These are phyloP conservation scores for Fulmarus glacialis DNA, from an alignment of 2,113 vertebrate genomes.

Conservation along the genomic window DNA sequence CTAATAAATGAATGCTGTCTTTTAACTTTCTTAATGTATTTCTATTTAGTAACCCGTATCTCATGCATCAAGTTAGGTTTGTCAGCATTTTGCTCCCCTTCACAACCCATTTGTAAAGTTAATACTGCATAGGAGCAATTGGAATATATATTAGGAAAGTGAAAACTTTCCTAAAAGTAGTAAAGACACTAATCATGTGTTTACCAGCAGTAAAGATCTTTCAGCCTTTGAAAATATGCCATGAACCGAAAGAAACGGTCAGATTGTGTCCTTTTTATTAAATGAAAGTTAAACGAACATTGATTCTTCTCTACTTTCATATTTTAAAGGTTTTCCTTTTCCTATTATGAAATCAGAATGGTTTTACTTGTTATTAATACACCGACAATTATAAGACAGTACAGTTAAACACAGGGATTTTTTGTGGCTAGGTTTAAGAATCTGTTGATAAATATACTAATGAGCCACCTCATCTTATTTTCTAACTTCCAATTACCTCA, in stretches of 20 bases:
- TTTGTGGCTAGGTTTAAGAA: not conserved
- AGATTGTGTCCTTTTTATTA: not conserved
- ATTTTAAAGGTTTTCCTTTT: not conserved
- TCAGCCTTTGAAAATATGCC: not conserved
- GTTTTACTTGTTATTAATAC: not conserved
- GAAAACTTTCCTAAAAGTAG: not conserved
- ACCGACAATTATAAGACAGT: not conserved
- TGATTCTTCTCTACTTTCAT: not conserved
- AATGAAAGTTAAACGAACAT: not conserved
- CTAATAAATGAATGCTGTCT: not conserved
- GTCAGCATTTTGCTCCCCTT: not conserved
- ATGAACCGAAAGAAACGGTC: not conserved
- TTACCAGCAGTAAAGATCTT: not conserved
- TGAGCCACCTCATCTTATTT: not conserved
- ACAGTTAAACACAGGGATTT: not conserved
- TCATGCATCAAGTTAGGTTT: not conserved
- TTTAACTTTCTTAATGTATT: not conserved
- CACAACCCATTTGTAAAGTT: not conserved
- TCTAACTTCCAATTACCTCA: not conserved
- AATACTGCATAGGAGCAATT: not conserved
- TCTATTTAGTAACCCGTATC: not conserved
- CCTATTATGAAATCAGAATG: not conserved
- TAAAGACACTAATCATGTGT: not conserved
- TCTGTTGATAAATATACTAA: not conserved
- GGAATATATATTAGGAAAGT: not conserved